Base-by-base conservation (phyloP, 2,888 invertebrate genomes). In the Eupithecia inturbata region DNA sequence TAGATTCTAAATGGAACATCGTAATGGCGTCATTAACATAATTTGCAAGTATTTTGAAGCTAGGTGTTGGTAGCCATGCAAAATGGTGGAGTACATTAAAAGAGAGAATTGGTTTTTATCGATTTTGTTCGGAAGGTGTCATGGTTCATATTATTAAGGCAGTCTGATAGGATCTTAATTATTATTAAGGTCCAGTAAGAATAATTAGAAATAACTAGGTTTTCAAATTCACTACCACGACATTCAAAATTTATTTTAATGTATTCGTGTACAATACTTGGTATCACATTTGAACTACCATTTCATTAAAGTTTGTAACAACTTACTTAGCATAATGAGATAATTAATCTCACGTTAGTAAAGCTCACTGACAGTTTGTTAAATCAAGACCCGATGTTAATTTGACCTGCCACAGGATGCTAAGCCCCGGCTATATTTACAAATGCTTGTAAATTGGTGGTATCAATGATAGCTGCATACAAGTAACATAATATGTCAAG, bases 1-100 rank as follows among this genome's bases (percentile, higher is more conserved):
- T 71, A 33, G 68, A 33, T 71, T 62, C 62, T 41, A 26, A 66
- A 64, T 73, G 57, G 63, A 53, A 67, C 14, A 70, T 70, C 72
- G 66, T 76, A 76, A 73, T 73, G 57, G 62, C 22, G 62, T 68
- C 36, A 73, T 73, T 75, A 60, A 45, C 22, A 68, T 71, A 70
- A 71, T 76, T 76, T 68, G 70, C 70, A 62, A 33, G 12, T 31
- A 14, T 70, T 72, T 68, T 67, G 16, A n/a, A 60, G 7, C 28
- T 68, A 33, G 53, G 36, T 68, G 68, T 41, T n/a, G 12, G 49
- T 49, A 9, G 39, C 26, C 28, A 31, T 16, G 16, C 62, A n/a
- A n/a, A n/a, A n/a, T n/a, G n/a, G n/a, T n/a, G n/a, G 2, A 7
- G 31, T 16, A 31, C 31, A 62, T 19, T 14, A 62, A 26, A 28